These are phyloP conservation scores for Coptodon rendalli DNA, from an alignment of 2,113 vertebrate genomes.

Conservation along the genomic window DNA sequence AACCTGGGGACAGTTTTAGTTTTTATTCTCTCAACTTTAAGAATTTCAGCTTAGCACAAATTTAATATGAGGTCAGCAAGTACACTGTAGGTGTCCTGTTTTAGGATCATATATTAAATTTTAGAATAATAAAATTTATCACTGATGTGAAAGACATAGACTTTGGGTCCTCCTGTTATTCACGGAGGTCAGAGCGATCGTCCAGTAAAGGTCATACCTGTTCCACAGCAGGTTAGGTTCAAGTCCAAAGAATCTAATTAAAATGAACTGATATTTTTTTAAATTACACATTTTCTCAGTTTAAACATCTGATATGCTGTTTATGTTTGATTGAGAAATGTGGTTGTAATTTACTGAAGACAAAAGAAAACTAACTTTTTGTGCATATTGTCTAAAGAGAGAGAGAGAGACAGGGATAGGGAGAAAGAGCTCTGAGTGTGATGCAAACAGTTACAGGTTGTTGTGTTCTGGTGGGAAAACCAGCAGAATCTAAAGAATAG, in stretches of 20 bases:
- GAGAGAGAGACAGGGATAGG: background rate
- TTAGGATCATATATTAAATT: background rate
- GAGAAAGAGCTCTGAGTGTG: background rate
- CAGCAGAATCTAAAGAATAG: background rate
- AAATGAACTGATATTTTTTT: background rate
- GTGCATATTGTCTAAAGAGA: too few relatives aligned
- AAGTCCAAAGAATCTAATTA: background rate
- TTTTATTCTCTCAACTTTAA: background rate
- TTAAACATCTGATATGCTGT: background rate
- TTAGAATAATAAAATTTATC: background rate
- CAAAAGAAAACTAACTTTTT: background rate
- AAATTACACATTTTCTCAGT: background rate
- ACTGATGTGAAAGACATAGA: background rate
- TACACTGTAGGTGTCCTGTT: background rate
- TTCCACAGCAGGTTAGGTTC: background rate
- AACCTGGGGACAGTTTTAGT: too few relatives aligned
- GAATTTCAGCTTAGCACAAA: background rate
- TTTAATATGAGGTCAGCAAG: background rate
- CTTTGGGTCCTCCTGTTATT: background rate
- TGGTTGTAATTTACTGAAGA: background rate
- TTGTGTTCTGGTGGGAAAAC: background rate
- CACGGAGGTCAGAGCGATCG: background rate
- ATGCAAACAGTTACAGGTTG: background rate
- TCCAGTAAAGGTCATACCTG: background rate
- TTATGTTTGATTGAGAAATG: background rate